Base-by-base conservation (phyloP, 2,797 vertebrate species). In the Clarias platycephalus region DNA sequence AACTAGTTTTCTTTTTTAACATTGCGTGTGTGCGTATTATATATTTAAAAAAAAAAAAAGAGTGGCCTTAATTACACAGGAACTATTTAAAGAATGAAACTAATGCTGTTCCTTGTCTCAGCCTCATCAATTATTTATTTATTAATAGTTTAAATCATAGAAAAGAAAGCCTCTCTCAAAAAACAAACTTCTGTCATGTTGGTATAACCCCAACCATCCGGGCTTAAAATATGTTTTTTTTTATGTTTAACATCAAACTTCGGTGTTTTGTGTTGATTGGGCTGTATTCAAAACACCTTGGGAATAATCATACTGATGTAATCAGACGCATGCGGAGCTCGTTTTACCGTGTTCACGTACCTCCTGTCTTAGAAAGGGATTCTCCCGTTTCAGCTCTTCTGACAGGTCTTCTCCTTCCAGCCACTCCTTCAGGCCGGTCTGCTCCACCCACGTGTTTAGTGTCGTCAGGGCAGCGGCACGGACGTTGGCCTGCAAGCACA, bases 401-500 rank as follows among this genome's bases (percentile, higher is more conserved):
- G 98, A 95, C 37, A 99, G 87, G 80, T 99, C 98, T 80, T 99
- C 98, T 70, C 98, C 98, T 88, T 99, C 98, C 68, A 99, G 88
- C 98, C 98, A 99, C 24, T 99, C 98, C 90, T 98, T 99, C 96
- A 99, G 97, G n/a, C 98, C 97, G 0, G 98, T 99, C 89, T 99
- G 98, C 86, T 98, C 98, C 83, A 97, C 96, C 98, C 98, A 99
- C 6, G 93, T 88, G 86, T 99, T 98, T 86, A 99, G 95, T 1
- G 98, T 98, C 0, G 94, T 89, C 89, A 99, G 74, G 28, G 98
- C 98, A 91, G 97, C 95, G 22, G 95, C 91, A 85, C 98, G 95
- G 83, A 99, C 94, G 0, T 97, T 98, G 68, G 89, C 76, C 98
- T 99, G 90, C 64, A 91, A n/a, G 49, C 44, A 28, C 37, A 64